Base-by-base conservation (phyloP, 2,113 vertebrate species). In the Corvus moneduloides region DNA sequence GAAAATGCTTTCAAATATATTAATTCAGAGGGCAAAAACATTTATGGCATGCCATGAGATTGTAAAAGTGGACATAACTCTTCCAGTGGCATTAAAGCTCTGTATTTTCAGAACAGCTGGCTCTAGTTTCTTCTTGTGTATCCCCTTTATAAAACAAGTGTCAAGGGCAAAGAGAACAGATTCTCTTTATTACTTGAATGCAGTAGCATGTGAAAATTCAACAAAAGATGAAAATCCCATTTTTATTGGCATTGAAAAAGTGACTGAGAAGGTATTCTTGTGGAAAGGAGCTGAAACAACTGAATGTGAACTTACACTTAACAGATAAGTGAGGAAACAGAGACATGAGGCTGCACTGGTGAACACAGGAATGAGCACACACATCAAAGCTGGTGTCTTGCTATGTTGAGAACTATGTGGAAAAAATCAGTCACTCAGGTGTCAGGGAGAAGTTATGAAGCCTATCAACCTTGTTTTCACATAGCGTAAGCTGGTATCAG, bases 101-200 rank as follows among this genome's bases (percentile, higher is more conserved):
- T 72, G 49, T 41, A 54, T 95, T 94, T 87, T 84, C 44, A 72
- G 44, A 94, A 82, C 89, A 94, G 44, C 87, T 79, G 87, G 44
- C 28, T 73, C 52, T 79, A 58, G 54, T 68, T 89, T 46, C 37
- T 69, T 82, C 44, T 68, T 76, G 48, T 56, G 44, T n/a, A 89
- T 14, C 18, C 20, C 48, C 43, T 93, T 73, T 71, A 56, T 44
- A 87, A 91, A 94, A 87, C n/a, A 89, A 85, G 71, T 17, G 28
- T 82, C 74, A 96, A 96, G 84, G 81, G 49, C 68, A 93, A 84
- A 84, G 12, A 56, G 22, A 94, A 75, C 30, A 87, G 44, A 62
- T 75, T 69, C 10, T 52, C 46, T 69, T 85, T 63, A 75, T 84
- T 87, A 68, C 48, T 72, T 43, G 32, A 76, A 82, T 49, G 32